These are phyloP conservation scores for Anomalospiza imberbis DNA, from an alignment of 2,797 vertebrate genomes.

Conservation along the genomic window DNA sequence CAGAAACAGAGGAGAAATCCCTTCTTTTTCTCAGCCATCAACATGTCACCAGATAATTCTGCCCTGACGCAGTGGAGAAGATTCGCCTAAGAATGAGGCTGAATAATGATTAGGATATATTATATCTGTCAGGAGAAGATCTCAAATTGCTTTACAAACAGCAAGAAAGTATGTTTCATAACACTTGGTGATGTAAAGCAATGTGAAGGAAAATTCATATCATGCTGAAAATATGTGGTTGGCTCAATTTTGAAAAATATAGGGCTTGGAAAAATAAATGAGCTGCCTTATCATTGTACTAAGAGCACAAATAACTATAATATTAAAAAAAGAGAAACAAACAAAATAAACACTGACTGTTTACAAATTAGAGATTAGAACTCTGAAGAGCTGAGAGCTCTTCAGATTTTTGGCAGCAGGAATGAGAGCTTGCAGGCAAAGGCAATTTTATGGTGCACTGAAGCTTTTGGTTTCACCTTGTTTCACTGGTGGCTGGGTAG, in stretches of 20 bases:
- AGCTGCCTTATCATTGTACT: neutral
- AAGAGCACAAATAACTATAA: neutral
- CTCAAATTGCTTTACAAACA: neutral
- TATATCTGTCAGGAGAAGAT: neutral
- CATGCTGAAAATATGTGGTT: neutral
- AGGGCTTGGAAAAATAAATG: slow-evolving; percentile 13
- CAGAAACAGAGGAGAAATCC: neutral
- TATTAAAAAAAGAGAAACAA: neutral
- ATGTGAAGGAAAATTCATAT: neutral
- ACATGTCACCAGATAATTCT: neutral
- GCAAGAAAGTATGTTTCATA: neutral
- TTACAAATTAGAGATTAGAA: neutral
- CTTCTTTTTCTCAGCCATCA: neutral
- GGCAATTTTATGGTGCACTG: neutral
- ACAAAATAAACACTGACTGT: neutral
- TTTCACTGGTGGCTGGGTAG: neutral
- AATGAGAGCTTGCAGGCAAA: neutral
- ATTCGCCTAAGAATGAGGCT: neutral
- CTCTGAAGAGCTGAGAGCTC: neutral
- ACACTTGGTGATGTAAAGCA: neutral
- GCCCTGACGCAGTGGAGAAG: neutral
- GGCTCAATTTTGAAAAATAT: neutral
- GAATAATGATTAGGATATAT: neutral
- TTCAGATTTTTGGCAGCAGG: neutral
- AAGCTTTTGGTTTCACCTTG: neutral